Evolutionary conservation across 2,888 invertebrate genomes (phyloP), one percentile per base, ranked within the genome.

Genomic region (Spilarctia lutea): DNA sequence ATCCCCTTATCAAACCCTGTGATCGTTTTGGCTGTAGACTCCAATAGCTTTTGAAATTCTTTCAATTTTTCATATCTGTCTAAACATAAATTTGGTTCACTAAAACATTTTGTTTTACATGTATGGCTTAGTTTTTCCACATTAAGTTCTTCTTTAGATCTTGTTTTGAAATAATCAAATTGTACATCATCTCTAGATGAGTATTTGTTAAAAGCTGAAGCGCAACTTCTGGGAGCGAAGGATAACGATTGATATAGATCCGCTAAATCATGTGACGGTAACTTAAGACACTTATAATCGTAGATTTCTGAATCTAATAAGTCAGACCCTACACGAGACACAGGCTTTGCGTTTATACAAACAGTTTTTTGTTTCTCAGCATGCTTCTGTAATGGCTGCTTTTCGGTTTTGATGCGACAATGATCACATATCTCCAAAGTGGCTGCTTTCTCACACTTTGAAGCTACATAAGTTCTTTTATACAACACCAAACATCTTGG

Each of bases 1-100:
- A 71, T 63, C 0, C 60, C 63, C 42, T 71, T 71, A 63, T 63
- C 70, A 71, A 42, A 69, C 13, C 69, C 69, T 39, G 69, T 69
- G 39, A 69, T 69, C 1, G 18, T 39, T 56, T 27, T 27, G 18
- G 39, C 56, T 33, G 56, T 27, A n/a, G 69, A 69, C 56, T 69
- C 35, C 69, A 69, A 39, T 69, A 69, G 39, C 16, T 69, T 69
- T 33, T 69, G 69, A 39, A 39, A 69, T 27, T 39, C 56, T 56
- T 56, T 60, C 1, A 69, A n/a, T n/a, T 69, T 60, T 35, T 56
- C 56, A 16, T 69, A 56, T 69, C 69, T 69, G 10, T 56, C 69
- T 27, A 27, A 4, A 30, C 27, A 13, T 35, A 69, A 24, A 35
- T 27, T 69, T 35, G 56, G 69, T 27, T 56, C 69, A 27, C 69